Base-by-base conservation (phyloP, 92 coral and sea anemone genomes). In the Micromussa lordhowensis region DNA sequence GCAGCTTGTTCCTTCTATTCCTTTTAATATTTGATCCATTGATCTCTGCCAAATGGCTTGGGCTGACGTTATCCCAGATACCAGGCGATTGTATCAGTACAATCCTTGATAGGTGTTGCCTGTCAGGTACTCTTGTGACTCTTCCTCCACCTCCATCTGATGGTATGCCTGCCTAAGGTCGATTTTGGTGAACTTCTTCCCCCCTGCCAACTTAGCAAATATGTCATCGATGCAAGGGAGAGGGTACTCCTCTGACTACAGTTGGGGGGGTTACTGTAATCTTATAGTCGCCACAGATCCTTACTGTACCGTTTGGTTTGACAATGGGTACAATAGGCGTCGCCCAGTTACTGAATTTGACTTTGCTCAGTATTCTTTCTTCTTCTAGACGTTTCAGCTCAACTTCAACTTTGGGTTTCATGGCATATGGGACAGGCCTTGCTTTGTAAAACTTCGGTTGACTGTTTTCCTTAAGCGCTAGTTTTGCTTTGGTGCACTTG, bases 1-100 rank as follows among this genome's bases (percentile, higher is more conserved):
- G 90, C 93, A 91, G 19, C 88, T 81, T 1, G 90, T 76, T 54
- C 90, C 92, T 30, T 78, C 86, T 0, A 86, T 31, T 32, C 92
- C 95, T 81, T 82, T 80, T 54, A 91, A 79, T 61, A 91, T 81
- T 86, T 91, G 96, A 68, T 91, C 94, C 34, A 85, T 94, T 12
- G 91, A 73, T 13, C 91, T 91, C 75, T 89, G 96, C 94, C 92
- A 88, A 51, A 85, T 91, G 4, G 94, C 96, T 80, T 86, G 92
- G 86, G 82, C 87, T 49, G 92, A 88, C 91, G n/a, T 91, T 49
- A 91, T 75, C 12, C 96, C 91, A 48, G 88, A 91, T 61, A 93
- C 6, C 4, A 4, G 48, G 48, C 48, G 48, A 40, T 40, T 40
- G 48, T 40, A 40, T 40, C 48, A 9, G 71, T 64, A 64, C 71